Percentiles rank a stretch among this genome's conserved stretches.
These are phyloP conservation scores for Poeciliopsis paucimaculata DNA, from an alignment of 2,797 vertebrate species.

Conservation along the genomic window DNA sequence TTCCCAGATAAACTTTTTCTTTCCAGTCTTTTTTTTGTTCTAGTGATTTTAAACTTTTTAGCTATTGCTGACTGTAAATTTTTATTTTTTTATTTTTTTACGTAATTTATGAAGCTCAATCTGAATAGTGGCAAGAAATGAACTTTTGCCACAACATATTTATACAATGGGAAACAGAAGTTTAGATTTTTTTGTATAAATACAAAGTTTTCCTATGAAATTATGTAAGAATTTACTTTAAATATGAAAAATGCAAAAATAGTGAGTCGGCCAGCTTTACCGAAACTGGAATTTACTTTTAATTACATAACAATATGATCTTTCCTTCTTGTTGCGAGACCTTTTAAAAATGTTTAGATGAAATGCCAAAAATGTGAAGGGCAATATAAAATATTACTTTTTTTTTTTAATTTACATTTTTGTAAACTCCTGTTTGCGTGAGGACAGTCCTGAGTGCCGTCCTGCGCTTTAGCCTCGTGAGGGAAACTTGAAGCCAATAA, in stretches of 20 bases:
- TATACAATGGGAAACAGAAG: neutral
- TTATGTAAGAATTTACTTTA: neutral
- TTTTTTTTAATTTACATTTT: neutral
- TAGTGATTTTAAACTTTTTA: no score
- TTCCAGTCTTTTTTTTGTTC: neutral
- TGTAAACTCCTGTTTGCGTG: neutral
- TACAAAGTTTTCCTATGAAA: neutral
- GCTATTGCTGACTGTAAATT: no score
- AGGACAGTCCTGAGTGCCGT: neutral
- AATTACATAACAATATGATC: no score
- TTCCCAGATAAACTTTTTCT: neutral
- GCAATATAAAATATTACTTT: neutral
- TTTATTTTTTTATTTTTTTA: no score
- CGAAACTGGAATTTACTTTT: no score
- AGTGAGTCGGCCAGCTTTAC: no score
- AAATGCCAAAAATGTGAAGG: neutral
- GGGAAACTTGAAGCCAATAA: neutral
- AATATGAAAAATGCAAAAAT: no score
- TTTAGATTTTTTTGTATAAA: neutral
- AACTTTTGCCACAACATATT: neutral
- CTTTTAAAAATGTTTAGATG: neutral
- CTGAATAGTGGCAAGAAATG: neutral
- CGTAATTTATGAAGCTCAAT: neutral
- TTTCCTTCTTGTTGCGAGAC: neutral
- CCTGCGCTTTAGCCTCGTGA: neutral